These are phyloP conservation scores for Oncorhynchus clarkii DNA, from an alignment of 2,113 vertebrate species.

Conservation along the genomic window DNA sequence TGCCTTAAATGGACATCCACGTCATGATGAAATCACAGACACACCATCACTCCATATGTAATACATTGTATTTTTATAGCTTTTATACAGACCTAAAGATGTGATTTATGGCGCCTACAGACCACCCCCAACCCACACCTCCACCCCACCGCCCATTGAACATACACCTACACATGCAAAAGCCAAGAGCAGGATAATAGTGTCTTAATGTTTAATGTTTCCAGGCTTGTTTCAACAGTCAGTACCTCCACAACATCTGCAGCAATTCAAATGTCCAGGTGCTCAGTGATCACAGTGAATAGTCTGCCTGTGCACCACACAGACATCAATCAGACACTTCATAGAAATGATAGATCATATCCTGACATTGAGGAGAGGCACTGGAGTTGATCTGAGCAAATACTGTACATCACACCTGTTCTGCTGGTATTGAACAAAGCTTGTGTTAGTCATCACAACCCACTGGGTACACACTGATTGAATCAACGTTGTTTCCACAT, in stretches of 20 bases:
- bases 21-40: neutral
- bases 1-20: too few relatives aligned
- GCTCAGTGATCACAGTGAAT: neutral
- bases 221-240: slow-evolving; percentile 3
- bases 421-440: slow-evolving; percentile 12
- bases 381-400: slow-evolving; percentile 17
- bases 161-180: slow-evolving; percentile 17
- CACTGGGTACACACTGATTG: too few relatives aligned
- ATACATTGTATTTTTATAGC: too few relatives aligned
- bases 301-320: slow-evolving; percentile 26
- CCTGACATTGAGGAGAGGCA: slow-evolving; percentile 35
- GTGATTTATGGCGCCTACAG: too few relatives aligned
- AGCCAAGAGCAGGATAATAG: slow-evolving; percentile 12
- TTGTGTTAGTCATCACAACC: too few relatives aligned
- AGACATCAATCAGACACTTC: slow-evolving; percentile 22
- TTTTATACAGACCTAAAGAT: too few relatives aligned
- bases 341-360: slow-evolving; percentile 6
- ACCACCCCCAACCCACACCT: too few relatives aligned
- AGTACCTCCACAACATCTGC: slow-evolving; percentile 30
- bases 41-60: neutral
- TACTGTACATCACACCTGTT: slow-evolving; percentile 46
- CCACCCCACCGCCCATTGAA: too few relatives aligned
- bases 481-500: too few relatives aligned
- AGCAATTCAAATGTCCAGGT: slow-evolving; percentile 48
- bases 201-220: slow-evolving; percentile 4